Base-by-base conservation (phyloP, 2,888 invertebrate species). In the Trachelus stipa region DNA sequence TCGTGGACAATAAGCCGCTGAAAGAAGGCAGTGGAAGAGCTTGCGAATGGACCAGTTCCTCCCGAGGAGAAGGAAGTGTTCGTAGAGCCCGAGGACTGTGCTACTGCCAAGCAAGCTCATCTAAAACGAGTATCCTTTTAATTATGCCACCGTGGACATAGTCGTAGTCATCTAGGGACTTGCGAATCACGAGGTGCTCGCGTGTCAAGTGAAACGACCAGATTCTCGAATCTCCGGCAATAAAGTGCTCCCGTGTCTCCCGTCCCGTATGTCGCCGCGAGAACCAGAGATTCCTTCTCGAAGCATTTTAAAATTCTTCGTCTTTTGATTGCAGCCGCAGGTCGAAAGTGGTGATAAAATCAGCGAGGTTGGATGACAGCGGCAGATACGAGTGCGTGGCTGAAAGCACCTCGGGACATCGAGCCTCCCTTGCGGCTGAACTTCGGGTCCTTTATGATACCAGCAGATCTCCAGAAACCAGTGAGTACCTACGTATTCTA, bases 371-470 rank as follows among this genome's bases (percentile, higher is more conserved):
- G 87, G 94, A 95, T 91, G 96, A 97, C 93, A 94, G 94, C 86
- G 97, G 96, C 89, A 93, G 93, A 88, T 97, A 97, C 93, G 96
- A 96, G 92, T 97, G 97, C 92, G 93, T 96, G 88, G 96, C 96
- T 83, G 95, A 95, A 90, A 95, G 95, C 84, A 94, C 94, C 82
- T 93, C 94, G 84, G 94, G 94, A 81, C 93, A 94, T 81, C 92
- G 93, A 80, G 94, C 94, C 83, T 91, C 93, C 81, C 92, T 93
- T 77, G 90, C 92, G 79, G 93, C 94, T 87, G 93, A 91, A 87
- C 92, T 92, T 89, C 91, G 91, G 90, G 92, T 92, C 89, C 88
- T 87, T 87, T 90, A 90, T 87, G 92, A 92, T 90, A 87, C 87
- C 82, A 33, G 31, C 69, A 91, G 90, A 93, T 90, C 92, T 93